Base-by-base conservation (phyloP, 2,797 vertebrate genomes). In the Chaetodon trifasciatus region DNA sequence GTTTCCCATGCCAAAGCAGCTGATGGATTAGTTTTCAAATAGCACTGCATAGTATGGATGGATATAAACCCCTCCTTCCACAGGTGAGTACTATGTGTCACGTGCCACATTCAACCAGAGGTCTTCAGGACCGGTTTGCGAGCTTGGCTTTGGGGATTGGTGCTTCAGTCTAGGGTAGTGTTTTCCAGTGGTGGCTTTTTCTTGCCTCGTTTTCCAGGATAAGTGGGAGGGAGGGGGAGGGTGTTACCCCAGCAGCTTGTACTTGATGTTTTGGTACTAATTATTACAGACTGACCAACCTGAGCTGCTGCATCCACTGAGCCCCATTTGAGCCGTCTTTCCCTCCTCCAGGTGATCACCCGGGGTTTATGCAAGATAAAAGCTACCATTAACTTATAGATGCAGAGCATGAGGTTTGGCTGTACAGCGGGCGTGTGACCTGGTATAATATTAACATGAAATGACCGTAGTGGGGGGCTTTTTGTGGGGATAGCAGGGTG, bases 341-440 rank as follows among this genome's bases (percentile, higher is more conserved):
- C 42, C 78, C 70, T 89, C 73, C 62, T 76, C 83, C 76, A 86
- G 74, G 73, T 63, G 74, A 71, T 87, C 68, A 61, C 73, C 81
- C 32, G 46, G 78, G 75, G 74, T 44, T 86, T 77, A 78, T 73
- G 82, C 72, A 81, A 87, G 71, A 79, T 46, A 74, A 74, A 84
- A 60, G 77, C 76, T 85, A 71, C 82, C 57, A 21, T 84, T 81
- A 74, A 74, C 81, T 79, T 86, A 82, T 73, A 76, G 85, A 87
- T 90, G 87, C 89, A 79, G 86, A 90, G 89, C 87, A 87, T 91
- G 93, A 95, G 95, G 94, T 96, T 95, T 94, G 95, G 95, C 96
- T 97, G 96, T 96, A 95, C 95, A 96, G 96, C 93, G 89, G 92
- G 94, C 87, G 94, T 95, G 50, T 66, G 82, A 82, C 81, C 83